Conservation (phyloP, 2,113 vertebrate genomes). For the Neolamprologus sp. region DNA sequence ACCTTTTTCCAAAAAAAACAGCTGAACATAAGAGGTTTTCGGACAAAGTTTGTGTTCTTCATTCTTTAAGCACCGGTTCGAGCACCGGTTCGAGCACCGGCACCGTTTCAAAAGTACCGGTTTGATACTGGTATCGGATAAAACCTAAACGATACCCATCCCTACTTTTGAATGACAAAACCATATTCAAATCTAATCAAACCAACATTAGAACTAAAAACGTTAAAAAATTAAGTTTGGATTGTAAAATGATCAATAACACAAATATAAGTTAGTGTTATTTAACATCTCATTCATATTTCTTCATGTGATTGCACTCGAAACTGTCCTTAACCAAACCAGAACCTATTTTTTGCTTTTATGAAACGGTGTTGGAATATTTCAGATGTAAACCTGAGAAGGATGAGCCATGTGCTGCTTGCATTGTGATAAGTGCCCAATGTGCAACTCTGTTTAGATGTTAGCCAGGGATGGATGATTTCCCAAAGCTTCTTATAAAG, state of each 20-base stretch:
- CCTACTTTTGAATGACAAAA: neutral
- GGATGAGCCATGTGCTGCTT: neutral
- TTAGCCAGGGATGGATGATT: neutral
- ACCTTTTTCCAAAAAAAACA: no score
- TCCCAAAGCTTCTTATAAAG: neutral
- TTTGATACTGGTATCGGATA: no score
- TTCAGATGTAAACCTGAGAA: neutral
- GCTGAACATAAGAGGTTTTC: no score
- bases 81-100: no score
- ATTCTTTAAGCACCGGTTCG: no score
- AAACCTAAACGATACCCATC: no score
- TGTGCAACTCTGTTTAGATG: neutral
- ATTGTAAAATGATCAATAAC: neutral
- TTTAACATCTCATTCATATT: neutral
- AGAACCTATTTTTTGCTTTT: neutral
- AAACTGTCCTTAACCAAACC: neutral
- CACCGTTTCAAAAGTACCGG: no score
- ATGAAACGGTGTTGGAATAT: neutral
- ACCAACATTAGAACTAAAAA: neutral
- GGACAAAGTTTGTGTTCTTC: no score
- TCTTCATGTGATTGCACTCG: neutral
- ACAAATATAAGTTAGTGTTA: neutral
- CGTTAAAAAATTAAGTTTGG: neutral
- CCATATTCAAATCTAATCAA: neutral
- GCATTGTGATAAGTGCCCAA: neutral